Base-by-base conservation (phyloP, 2,888 invertebrate species). In the Carterocephalus palaemon region DNA sequence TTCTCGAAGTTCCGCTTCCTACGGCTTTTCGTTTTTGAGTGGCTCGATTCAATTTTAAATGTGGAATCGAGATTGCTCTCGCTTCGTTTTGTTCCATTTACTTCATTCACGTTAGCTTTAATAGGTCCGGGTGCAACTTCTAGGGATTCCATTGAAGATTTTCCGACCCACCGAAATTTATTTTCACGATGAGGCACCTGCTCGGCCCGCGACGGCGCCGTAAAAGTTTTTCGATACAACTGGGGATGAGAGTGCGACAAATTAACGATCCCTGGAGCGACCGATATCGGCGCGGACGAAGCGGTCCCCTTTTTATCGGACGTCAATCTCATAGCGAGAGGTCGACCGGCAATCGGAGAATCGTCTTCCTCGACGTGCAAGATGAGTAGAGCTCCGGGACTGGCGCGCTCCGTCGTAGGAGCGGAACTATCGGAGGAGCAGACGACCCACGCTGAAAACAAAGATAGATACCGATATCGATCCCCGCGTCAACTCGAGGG, bases 211-310 rank as follows among this genome's bases (percentile, higher is more conserved):
- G 52, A 46, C 46, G 55, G 45, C 46, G 60, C 48, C 53, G 49
- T 46, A 13, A 56, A 55, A 58, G 52, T 57, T 58, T 58, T 55
- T 50, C 52, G 54, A 52, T 59, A 46, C 43, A 51, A 36, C 36
- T 47, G 38, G 42, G 46, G 40, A 52, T 54, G 47, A 48, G 55
- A 46, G 46, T 49, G 52, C 49, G 54, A 54, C 54, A 57, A 56
- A 60, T 58, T 59, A 47, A 50, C 48, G 46, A 17, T 31, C 10
- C 8, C 12, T 16, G 22, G 8, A 15, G 13, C 7, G 5, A 23
- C 2, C 8, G 17, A 6, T 15, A 26, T 19, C 12, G 32, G 26
- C n/a, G 12, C 19, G n/a, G n/a, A 2, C n/a, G 22, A 4, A 6
- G 20, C 5, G 2, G n/a, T 16, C 16, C 16, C 19, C 29, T 36